phyloP scores from a whole-genome alignment of 2,888 invertebrate genomes.

The Megalurothrips usitatus region DNA sequence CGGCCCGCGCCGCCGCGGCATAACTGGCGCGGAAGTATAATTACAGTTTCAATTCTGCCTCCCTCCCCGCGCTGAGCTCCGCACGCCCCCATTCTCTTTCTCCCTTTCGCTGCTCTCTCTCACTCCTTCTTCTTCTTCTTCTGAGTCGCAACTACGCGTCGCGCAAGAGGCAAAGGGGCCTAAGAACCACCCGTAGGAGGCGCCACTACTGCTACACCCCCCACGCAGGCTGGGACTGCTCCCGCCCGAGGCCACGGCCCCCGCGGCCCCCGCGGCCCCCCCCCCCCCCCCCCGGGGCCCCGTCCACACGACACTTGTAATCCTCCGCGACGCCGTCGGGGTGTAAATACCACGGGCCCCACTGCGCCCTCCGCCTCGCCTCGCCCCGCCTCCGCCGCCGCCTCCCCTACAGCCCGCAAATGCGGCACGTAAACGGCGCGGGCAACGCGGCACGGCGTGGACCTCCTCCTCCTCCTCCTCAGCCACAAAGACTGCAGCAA shows the following conservation, averaged over 20 bases:
- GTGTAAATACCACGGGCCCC: no score
- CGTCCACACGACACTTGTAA: not conserved
- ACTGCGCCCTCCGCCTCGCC: no score
- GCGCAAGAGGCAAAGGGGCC: not conserved
- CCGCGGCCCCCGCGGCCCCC: not conserved
- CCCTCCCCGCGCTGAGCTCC: not conserved
- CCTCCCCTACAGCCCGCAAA: no score
- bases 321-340: no score
- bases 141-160: no score
- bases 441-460: no score
- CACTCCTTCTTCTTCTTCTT: not conserved
- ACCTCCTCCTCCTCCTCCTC: no score
- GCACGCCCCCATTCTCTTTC: not conserved
- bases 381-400: no score
- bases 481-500: no score
- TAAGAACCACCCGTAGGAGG: not conserved
- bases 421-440: no score
- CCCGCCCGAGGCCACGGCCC: not conserved
- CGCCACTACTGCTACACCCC: not conserved
- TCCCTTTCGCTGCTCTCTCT: no score
- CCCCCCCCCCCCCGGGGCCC: not conserved
- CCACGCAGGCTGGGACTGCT: not conserved
- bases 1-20: not conserved
- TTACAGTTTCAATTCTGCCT: constrained; percentile 16
- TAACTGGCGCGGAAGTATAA: constrained; percentile 15